A percentile compares a stretch with the other conserved stretches of the same genome.
These are phyloP conservation scores for Anaspis maculata DNA, from an alignment of 2,888 invertebrate species.

Conservation along the genomic window DNA sequence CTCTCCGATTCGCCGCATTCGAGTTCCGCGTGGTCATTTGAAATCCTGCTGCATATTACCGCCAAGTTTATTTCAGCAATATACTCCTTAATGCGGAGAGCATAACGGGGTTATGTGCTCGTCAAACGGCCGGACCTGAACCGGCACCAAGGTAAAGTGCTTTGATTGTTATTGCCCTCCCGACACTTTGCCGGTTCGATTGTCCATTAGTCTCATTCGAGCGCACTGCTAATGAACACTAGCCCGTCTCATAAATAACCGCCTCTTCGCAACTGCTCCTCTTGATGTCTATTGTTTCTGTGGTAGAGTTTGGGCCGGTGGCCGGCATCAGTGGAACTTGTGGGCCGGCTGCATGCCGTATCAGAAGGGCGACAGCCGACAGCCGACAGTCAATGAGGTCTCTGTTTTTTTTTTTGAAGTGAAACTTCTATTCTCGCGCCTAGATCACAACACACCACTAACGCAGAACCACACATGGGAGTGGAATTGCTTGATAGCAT, in stretches of 20 bases:
- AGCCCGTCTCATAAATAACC: constrained; percentile 11
- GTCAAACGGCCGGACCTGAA: constrained; percentile 6
- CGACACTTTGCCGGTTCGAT: constrained; percentile 10
- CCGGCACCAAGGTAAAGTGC: constrained; percentile 12
- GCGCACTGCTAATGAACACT: constrained; percentile 7
- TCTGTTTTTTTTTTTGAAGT: no score
- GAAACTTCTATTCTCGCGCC: no score
- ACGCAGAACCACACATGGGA: no score
- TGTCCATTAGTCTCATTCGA: constrained; percentile 11
- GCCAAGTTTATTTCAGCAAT: constrained; percentile 5
- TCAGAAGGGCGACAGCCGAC: no score
- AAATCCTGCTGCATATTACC: constrained; percentile 6
- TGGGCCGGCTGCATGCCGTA: no score
- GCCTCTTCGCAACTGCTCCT: constrained; percentile 7
- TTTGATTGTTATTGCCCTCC: constrained; percentile 12
- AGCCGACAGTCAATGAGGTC: no score
- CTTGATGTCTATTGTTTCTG: no score
- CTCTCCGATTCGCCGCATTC: no score
- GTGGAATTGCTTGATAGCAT: no score
- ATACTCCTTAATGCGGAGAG: constrained; percentile 7
- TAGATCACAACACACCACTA: no score
- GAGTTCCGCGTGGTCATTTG: constrained; percentile 8
- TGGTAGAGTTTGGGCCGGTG: no score
- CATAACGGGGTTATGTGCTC: constrained; percentile 7
- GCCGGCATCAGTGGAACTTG: no score